Evolutionary conservation across 2,888 invertebrate genomes (phyloP), one percentile per base, ranked within the genome.

Genomic region (Aphodius granarius): DNA sequence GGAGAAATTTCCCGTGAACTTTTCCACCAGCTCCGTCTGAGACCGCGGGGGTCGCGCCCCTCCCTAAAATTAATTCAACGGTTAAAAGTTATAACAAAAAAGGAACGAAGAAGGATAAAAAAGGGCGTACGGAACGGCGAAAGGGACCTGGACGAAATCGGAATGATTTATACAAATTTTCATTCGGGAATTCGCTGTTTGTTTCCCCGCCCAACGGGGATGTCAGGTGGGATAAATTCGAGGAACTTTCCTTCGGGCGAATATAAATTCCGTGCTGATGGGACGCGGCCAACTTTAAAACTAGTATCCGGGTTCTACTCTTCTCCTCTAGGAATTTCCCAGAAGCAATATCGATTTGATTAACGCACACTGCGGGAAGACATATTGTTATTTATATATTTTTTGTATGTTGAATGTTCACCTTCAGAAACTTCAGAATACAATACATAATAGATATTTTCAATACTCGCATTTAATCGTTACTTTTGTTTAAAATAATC

Each of bases 171-270:
- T 43, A 43, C 43, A 43, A 43, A 43, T 43, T 43, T 43, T 43
- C 43, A 43, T 43, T 43, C 43, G 43, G 43, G 43, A 43, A 43
- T 43, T 43, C 43, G 72, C 74, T 75, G 74, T 77, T 77, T 77
- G 70, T 75, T 74, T 77, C 73, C 73, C 70, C 64, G 19, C 22
- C 63, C 70, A 64, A 17, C 70, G n/a, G 72, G 22, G 66, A 22
- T 22, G 20, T 68, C 68, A 68, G 68, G 68, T 68, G 68, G 68
- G 68, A 68, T 68, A 68, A 68, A 68, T 68, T 68, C 68, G 68
- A 68, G 22, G 22, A 68, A 20, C 22, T 68, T 68, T 21, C 22
- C 68, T 20, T 22, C n/a, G 68, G 68, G 13, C 43, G 68, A 68
- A 68, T 68, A 68, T 68, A 68, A 68, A 68, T 68, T 68, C 68